Evolutionary conservation across 2,888 invertebrate genomes (phyloP).

Genomic region (Adelognathus sp.): DNA sequence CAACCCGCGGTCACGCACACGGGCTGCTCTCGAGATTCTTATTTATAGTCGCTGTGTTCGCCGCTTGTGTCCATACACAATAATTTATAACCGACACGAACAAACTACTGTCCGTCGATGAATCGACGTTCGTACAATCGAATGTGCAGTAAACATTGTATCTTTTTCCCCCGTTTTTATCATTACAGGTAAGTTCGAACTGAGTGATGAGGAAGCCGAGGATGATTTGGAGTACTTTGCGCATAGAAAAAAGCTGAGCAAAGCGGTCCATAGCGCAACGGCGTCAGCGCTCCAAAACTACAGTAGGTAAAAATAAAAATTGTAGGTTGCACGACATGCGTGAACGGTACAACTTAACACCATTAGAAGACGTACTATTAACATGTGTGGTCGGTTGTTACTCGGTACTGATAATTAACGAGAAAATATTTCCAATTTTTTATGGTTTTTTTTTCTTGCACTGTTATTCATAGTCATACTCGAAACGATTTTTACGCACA

Average conservation of each 20-base stretch:
- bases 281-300: background rate
- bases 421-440: no score
- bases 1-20: constrained; percentile 45
- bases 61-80: background rate
- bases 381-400: no score
- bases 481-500: no score
- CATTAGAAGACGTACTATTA: no score
- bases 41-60: constrained; percentile 47
- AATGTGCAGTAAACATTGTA: background rate
- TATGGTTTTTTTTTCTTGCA: no score
- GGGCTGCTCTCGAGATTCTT: constrained; percentile 41
- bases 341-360: no score
- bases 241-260: background rate
- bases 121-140: background rate
- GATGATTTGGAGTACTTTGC: background rate
- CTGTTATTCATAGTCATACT: no score
- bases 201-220: background rate
- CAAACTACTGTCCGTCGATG: background rate
- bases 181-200: constrained; percentile 65
- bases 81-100: constrained; percentile 6
- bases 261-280: background rate
- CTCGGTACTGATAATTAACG: no score
- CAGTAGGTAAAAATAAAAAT: background rate
- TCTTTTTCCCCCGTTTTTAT: constrained; percentile 36
- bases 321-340: background rate